Conservation (phyloP, 2,797 vertebrate genomes). For the Anabacerthia variegaticeps region DNA sequence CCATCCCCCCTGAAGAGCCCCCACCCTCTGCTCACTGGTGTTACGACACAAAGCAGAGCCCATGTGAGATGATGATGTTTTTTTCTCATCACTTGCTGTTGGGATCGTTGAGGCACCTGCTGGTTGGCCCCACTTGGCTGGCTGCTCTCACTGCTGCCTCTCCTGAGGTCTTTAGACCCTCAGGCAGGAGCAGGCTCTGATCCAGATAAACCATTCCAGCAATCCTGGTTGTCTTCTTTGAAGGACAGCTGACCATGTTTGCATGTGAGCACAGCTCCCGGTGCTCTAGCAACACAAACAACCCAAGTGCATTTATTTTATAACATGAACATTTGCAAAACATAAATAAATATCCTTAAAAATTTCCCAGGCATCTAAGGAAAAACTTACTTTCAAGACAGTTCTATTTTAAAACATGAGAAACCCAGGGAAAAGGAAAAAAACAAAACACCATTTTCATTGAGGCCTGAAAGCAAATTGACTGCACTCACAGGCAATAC, state of each 20-base stretch:
- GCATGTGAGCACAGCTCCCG: fast-evolving
- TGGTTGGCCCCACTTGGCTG: not conserved
- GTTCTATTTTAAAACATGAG: slow-evolving; percentile 23
- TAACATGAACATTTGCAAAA: not conserved
- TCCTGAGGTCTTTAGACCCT: not conserved
- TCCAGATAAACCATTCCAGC: not conserved
- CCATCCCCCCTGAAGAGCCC: not conserved
- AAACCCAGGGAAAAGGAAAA: fast-evolving
- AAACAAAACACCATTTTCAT: not conserved
- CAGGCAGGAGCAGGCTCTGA: not conserved
- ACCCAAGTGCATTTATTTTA: not conserved
- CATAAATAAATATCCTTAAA: not conserved
- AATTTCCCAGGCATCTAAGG: not conserved
- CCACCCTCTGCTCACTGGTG: not conserved
- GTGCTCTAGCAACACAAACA: not conserved
- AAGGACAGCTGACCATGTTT: not conserved
- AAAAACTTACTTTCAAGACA: not conserved
- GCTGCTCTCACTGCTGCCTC: not conserved
- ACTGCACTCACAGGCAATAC: not conserved
- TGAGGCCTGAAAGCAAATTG: not conserved
- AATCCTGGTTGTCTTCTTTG: not conserved
- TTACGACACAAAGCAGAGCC: not conserved
- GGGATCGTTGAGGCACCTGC: not conserved
- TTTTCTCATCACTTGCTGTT: not conserved
- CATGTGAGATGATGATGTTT: fast-evolving